These are phyloP conservation scores for Sylvilagus bachmani DNA, from an alignment of 2,113 vertebrate species.

Conservation along the genomic window DNA sequence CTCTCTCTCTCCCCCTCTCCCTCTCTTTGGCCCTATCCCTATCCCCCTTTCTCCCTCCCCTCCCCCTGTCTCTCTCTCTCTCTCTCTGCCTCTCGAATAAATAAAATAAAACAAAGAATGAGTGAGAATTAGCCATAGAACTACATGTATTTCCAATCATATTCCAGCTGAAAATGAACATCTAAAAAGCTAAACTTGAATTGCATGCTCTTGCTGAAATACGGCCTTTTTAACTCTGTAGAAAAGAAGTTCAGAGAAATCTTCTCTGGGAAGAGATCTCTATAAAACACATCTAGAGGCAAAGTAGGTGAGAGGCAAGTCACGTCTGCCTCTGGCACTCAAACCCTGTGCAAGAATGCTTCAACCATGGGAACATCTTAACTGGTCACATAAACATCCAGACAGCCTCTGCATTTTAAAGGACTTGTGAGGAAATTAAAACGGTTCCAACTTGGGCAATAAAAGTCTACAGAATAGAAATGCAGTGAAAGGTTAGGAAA, in stretches of 20 bases:
- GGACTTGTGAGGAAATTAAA: neutral
- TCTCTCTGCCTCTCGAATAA: too few relatives aligned
- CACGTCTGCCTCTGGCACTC: neutral
- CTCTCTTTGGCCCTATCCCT: too few relatives aligned
- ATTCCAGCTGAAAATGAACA: neutral
- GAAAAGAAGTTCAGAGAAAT: slow-evolving; percentile 57
- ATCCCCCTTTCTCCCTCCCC: too few relatives aligned
- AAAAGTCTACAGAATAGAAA: slow-evolving; percentile 15
- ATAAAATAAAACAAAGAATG: too few relatives aligned
- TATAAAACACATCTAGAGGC: neutral
- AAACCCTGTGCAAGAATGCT: neutral
- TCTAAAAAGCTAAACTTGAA: slow-evolving; percentile 12
- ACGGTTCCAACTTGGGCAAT: neutral
- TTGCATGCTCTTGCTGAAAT: neutral
- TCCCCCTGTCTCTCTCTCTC: too few relatives aligned
- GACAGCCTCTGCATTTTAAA: slow-evolving; percentile 18
- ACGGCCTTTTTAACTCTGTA: neutral
- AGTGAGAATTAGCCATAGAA: neutral
- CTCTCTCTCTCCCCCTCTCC: too few relatives aligned
- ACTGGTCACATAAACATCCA: neutral
- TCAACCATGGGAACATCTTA: neutral
- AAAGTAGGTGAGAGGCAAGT: neutral
- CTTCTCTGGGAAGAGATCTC: neutral
- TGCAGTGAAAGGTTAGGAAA: slow-evolving; percentile 20
- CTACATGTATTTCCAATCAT: neutral